Conservation (phyloP, 1,140 invertebrate genomes). For the Drosophila biarmipes region DNA sequence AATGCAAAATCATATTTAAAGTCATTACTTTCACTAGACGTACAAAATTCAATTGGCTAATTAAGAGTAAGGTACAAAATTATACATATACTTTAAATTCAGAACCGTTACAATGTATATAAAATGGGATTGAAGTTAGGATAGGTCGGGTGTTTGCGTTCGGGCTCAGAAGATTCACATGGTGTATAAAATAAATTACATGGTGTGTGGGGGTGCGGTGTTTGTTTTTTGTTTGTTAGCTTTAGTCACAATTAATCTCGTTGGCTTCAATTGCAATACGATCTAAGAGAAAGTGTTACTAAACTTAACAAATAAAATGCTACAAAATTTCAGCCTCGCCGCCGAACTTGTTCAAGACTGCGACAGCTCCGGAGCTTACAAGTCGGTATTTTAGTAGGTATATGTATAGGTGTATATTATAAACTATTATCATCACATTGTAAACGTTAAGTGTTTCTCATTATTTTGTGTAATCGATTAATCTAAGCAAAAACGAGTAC, state of each 20-base stretch:
- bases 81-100: slow-evolving; percentile 50
- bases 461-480: slow-evolving; percentile 65
- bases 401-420: slow-evolving; percentile 69
- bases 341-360: slow-evolving; percentile 46
- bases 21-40: slow-evolving; percentile 58
- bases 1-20: slow-evolving; percentile 43
- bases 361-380: slow-evolving; percentile 62
- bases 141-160: slow-evolving; percentile 24
- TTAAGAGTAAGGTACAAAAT: slow-evolving; percentile 59
- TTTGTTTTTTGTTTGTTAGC: slow-evolving; percentile 48
- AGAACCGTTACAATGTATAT: slow-evolving; percentile 33
- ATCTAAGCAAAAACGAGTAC: slow-evolving; percentile 77
- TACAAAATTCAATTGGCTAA: slow-evolving; percentile 75
- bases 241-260: slow-evolving; percentile 78
- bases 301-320: slow-evolving; percentile 82
- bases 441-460: slow-evolving; percentile 74
- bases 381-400: slow-evolving; percentile 61
- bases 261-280: slow-evolving; percentile 64
- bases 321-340: slow-evolving; percentile 77
- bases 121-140: slow-evolving; percentile 42
- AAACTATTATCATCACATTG: slow-evolving; percentile 82
- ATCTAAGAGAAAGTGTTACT: slow-evolving; percentile 72
- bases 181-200: slow-evolving; percentile 48
- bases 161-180: slow-evolving; percentile 37
- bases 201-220: slow-evolving; percentile 28